These are phyloP conservation scores for Neodiprion lecontei DNA, from an alignment of 1,140 invertebrate species.

Conservation along the genomic window DNA sequence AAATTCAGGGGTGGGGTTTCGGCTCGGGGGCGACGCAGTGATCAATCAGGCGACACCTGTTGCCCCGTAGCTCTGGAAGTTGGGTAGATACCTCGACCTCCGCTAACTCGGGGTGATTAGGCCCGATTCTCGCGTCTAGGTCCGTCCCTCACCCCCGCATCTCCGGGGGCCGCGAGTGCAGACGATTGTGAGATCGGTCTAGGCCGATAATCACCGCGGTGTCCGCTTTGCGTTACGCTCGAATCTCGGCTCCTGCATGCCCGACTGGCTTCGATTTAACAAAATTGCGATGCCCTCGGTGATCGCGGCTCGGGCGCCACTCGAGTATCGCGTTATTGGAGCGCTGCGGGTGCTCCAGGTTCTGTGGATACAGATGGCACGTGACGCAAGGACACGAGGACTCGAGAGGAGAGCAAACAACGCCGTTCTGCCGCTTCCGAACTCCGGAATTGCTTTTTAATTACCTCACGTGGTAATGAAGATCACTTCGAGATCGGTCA, in stretches of 20 bases:
- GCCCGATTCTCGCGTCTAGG: conserved; percentile 55
- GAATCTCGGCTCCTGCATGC: no score
- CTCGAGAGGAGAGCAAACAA: not conserved
- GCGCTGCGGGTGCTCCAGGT: not conserved
- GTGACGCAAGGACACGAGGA: not conserved
- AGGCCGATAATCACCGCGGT: no score
- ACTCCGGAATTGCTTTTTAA: no score
- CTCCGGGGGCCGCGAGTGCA: not conserved
- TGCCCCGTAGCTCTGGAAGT: conserved; percentile 50
- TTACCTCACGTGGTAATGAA: no score
- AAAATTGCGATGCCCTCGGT: not conserved
- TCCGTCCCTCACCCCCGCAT: conserved; percentile 32
- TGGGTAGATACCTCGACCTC: conserved; percentile 49
- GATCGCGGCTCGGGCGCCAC: no score
- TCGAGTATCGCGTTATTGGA: not conserved
- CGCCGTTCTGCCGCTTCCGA: not conserved
- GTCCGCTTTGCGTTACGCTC: no score
- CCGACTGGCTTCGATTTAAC: not conserved
- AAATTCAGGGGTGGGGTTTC: conserved; percentile 50
- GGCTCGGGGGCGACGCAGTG: conserved; percentile 48
- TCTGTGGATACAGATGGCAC: not conserved
- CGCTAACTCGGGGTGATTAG: conserved; percentile 60
- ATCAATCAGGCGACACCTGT: conserved; percentile 64
- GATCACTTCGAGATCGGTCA: no score
- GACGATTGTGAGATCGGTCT: no score